phyloP scores from a whole-genome alignment of 2,888 invertebrate species.

The Lycocerus yunnanus region DNA sequence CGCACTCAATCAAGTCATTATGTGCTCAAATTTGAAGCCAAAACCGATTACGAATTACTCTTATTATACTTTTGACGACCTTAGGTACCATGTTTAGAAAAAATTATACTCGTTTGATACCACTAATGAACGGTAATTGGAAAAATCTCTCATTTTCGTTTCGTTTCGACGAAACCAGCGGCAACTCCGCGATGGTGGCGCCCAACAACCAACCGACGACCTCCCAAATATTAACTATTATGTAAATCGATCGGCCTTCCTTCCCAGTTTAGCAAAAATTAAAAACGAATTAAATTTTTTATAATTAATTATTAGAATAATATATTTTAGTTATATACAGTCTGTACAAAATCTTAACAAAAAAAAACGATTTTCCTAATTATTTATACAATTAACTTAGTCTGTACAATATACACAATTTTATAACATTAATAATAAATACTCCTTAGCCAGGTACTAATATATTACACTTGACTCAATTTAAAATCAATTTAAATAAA shows the following conservation, averaged over 20 bases:
- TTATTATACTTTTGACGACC: neutral
- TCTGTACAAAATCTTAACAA: conserved; percentile 52
- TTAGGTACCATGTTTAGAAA: neutral
- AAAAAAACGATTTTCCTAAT: conserved; percentile 27
- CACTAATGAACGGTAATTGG: neutral
- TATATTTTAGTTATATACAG: conserved; percentile 51
- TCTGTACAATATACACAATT: conserved; percentile 40
- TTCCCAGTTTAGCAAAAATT: too few species aligned
- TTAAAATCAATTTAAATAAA: conserved; percentile 21
- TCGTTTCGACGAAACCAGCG: neutral
- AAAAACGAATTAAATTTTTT: neutral
- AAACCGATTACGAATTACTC: neutral
- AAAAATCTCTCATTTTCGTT: neutral
- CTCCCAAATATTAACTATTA: too few species aligned
- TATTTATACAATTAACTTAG: conserved; percentile 42
- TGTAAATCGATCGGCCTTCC: too few species aligned
- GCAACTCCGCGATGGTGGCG: neutral
- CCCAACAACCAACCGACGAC: neutral
- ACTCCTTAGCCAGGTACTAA: conserved; percentile 56
- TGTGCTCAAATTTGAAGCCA: neutral
- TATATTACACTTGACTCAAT: conserved; percentile 53
- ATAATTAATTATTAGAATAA: conserved; percentile 28
- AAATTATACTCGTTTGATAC: neutral
- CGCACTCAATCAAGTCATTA: conserved; percentile 8
- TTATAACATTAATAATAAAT: conserved; percentile 47